These are phyloP conservation scores for Leptinotarsa juncta DNA, from an alignment of 2,888 invertebrate species.

Conservation along the genomic window DNA sequence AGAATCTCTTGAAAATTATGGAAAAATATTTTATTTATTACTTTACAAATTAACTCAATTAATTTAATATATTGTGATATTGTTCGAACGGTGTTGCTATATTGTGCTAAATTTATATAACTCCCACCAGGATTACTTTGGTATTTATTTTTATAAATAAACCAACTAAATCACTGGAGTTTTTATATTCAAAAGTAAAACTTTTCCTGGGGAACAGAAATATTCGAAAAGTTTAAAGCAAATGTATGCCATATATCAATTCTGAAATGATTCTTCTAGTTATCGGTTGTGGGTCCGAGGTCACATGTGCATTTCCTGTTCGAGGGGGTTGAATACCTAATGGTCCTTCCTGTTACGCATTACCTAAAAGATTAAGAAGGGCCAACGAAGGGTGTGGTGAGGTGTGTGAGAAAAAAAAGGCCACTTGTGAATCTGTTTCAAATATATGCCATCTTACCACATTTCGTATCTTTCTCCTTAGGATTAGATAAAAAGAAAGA, in stretches of 20 bases:
- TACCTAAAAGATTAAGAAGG: slow-evolving; percentile 29
- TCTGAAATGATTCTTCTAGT: slow-evolving; percentile 19
- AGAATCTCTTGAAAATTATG: too few relatives aligned
- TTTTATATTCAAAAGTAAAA: background rate
- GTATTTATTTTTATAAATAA: too few relatives aligned
- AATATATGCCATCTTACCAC: slow-evolving; percentile 1
- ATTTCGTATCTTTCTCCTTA: background rate
- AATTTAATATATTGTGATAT: too few relatives aligned
- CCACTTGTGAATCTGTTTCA: slow-evolving; percentile 22
- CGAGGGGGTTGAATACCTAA: slow-evolving; percentile 44
- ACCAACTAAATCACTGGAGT: too few relatives aligned
- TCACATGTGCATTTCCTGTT: slow-evolving; percentile 53
- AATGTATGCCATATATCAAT: slow-evolving; percentile 18
- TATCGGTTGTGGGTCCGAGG: slow-evolving; percentile 38
- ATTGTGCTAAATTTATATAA: too few relatives aligned
- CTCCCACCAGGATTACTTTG: too few relatives aligned
- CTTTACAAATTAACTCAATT: too few relatives aligned
- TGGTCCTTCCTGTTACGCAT: slow-evolving; percentile 39
- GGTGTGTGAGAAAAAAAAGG: slow-evolving; percentile 27
- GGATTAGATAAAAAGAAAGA: too few relatives aligned
- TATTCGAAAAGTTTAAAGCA: slow-evolving; percentile 13
- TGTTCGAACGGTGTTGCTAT: too few relatives aligned
- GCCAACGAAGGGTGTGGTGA: slow-evolving; percentile 5
- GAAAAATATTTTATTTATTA: too few relatives aligned
- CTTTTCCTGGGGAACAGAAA: background rate